Percentiles rank a stretch among this genome's conserved stretches.
These are phyloP conservation scores for Tapirus indicus DNA, from an alignment of 2,797 vertebrate species.

Conservation along the genomic window DNA sequence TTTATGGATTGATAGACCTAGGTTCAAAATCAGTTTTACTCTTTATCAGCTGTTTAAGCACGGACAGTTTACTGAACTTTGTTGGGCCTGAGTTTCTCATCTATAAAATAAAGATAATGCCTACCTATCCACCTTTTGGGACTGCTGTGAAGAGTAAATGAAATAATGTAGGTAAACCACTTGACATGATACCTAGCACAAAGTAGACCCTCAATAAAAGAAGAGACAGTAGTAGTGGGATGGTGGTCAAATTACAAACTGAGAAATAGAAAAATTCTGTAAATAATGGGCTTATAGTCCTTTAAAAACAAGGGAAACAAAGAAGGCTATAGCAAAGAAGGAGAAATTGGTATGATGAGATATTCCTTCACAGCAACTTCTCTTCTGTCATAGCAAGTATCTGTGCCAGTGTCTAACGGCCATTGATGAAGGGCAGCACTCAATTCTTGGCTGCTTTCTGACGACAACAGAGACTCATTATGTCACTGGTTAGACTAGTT, in stretches of 20 bases:
- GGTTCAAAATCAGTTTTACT: neutral
- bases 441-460: conserved; percentile 62
- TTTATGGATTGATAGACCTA: neutral
- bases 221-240: neutral
- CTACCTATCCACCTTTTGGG: neutral
- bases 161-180: conserved; percentile 54
- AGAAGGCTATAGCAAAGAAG: neutral
- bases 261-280: conserved; percentile 42
- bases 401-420: conserved; percentile 41
- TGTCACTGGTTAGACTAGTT: conserved; percentile 64
- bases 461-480: conserved; percentile 70
- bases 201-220: conserved; percentile 58
- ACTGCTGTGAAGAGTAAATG: conserved; percentile 15
- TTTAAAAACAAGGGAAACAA: conserved; percentile 52
- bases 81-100: conserved; percentile 3
- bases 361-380: conserved; percentile 50
- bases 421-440: conserved; percentile 42
- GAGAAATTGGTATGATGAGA: conserved; percentile 19
- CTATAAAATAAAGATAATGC: conserved; percentile 39
- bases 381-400: conserved; percentile 66
- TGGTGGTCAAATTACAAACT: neutral
- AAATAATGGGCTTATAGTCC: neutral
- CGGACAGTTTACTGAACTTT: neutral
- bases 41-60: neutral
- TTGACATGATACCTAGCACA: conserved; percentile 21